A percentile compares a stretch with the other conserved stretches of the same genome.
phyloP scores from a whole-genome alignment of 2,888 invertebrate species.

The Andrena flavipes region DNA sequence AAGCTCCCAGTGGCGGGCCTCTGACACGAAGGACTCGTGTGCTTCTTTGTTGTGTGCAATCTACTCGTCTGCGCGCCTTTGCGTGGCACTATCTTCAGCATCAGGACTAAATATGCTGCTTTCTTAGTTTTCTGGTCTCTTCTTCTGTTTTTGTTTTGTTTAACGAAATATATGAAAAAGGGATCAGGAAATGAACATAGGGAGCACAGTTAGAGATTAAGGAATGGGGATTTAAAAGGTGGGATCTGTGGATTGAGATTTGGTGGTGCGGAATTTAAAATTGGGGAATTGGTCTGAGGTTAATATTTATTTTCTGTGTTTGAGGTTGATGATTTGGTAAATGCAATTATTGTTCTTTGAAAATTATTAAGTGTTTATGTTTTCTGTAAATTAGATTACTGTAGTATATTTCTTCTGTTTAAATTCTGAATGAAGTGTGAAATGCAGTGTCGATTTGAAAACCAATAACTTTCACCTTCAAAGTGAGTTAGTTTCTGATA shows the following conservation, averaged over 20 bases:
- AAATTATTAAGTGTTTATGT: not conserved
- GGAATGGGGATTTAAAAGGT: too few species aligned
- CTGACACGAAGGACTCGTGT: slow-evolving; percentile 29
- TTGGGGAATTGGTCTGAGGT: not conserved
- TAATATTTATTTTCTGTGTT: too few species aligned
- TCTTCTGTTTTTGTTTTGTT: not conserved
- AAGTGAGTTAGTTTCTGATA: not conserved
- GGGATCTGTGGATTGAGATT: too few species aligned
- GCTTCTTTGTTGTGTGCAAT: slow-evolving; percentile 39
- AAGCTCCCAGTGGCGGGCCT: slow-evolving; percentile 52
- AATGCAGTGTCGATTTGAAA: too few species aligned
- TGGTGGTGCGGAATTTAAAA: not conserved
- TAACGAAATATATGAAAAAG: not conserved
- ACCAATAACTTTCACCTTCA: not conserved
- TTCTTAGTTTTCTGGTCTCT: not conserved
- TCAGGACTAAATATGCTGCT: slow-evolving; percentile 12
- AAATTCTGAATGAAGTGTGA: too few species aligned
- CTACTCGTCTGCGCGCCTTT: not conserved
- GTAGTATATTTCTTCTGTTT: too few species aligned
- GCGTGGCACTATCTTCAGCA: not conserved
- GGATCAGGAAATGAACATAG: not conserved
- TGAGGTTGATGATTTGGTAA: not conserved
- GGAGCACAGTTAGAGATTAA: not conserved
- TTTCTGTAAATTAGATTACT: too few species aligned
- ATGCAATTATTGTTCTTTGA: not conserved